A percentile compares a stretch with the other conserved stretches of the same genome.
phyloP scores from a whole-genome alignment of 2,888 invertebrate genomes.

The Leptopilina drosophilae region DNA sequence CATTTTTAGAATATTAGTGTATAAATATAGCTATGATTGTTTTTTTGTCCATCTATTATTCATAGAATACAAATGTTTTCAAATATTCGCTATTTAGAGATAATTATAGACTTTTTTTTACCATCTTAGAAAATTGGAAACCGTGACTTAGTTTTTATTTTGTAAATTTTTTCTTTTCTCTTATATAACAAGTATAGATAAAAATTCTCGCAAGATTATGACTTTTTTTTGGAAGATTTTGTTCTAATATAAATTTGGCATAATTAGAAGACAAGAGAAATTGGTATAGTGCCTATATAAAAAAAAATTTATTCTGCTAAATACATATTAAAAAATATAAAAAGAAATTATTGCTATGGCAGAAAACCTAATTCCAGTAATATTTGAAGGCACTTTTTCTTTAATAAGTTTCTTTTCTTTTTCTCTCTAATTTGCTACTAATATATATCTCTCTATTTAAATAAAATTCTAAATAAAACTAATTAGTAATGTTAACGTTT shows the following conservation, averaged over 20 bases:
- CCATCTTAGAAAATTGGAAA: conserved; percentile 6
- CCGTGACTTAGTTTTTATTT: conserved; percentile 2
- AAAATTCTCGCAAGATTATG: conserved; percentile 29
- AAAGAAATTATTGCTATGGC: background rate
- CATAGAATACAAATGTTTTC: conserved; percentile 26
- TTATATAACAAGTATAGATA: background rate
- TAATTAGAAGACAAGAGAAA: background rate
- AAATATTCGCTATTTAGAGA: background rate
- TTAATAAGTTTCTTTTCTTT: conserved; percentile 44
- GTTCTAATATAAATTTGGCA: conserved; percentile 25
- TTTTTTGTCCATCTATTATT: background rate
- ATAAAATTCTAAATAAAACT: conserved; percentile 3
- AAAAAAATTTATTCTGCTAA: background rate
- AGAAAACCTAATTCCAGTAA: conserved; percentile 33
- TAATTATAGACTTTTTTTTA: background rate
- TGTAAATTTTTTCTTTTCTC: conserved; percentile 4
- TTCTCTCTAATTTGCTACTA: conserved; percentile 43
- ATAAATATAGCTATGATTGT: conserved; percentile 33
- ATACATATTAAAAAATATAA: background rate
- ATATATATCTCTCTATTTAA: conserved; percentile 52
- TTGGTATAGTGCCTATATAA: background rate
- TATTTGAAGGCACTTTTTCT: conserved; percentile 58
- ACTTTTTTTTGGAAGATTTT: conserved; percentile 22
- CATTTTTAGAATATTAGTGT: conserved; percentile 23
- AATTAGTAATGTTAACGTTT: background rate